phyloP scores from a whole-genome alignment of 2,888 invertebrate species.

The Apamea monoglypha region DNA sequence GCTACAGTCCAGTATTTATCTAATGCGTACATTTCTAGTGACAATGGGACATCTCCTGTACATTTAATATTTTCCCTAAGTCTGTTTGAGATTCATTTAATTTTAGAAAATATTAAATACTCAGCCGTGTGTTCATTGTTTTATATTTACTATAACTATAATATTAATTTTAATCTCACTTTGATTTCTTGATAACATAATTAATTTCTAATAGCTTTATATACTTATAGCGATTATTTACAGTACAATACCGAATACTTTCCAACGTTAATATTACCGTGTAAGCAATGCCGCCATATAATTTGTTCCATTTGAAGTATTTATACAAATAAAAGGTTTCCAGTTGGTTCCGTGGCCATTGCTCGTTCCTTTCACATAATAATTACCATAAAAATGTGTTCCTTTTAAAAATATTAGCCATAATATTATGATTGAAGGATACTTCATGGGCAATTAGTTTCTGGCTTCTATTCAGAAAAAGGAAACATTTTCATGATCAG shows the following conservation, averaged over 20 bases:
- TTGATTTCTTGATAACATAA: conserved; percentile 87
- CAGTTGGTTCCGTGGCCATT: conserved; percentile 36
- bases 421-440: conserved; percentile 5
- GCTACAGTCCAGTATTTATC: conserved; percentile 79
- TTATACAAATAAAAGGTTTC: conserved; percentile 31
- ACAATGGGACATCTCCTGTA: conserved; percentile 75
- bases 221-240: conserved; percentile 87
- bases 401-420: conserved; percentile 21
- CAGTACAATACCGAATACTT: conserved; percentile 79
- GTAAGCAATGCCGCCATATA: conserved; percentile 74
- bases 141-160: conserved; percentile 78
- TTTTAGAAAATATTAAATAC: conserved; percentile 80
- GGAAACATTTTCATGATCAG: conserved; percentile 17
- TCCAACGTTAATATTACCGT: conserved; percentile 71
- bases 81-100: conserved; percentile 80
- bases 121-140: conserved; percentile 73
- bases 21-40: conserved; percentile 81
- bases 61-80: conserved; percentile 79
- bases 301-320: conserved; percentile 51
- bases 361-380: conserved; percentile 4
- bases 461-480: conserved; percentile 19
- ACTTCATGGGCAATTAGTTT: conserved; percentile 15
- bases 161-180: conserved; percentile 88
- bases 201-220: conserved; percentile 85
- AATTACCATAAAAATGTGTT: conserved; percentile 16